Evolutionary conservation across 2,797 vertebrate species (phyloP).

Genomic region (Lepus townsendii): DNA sequence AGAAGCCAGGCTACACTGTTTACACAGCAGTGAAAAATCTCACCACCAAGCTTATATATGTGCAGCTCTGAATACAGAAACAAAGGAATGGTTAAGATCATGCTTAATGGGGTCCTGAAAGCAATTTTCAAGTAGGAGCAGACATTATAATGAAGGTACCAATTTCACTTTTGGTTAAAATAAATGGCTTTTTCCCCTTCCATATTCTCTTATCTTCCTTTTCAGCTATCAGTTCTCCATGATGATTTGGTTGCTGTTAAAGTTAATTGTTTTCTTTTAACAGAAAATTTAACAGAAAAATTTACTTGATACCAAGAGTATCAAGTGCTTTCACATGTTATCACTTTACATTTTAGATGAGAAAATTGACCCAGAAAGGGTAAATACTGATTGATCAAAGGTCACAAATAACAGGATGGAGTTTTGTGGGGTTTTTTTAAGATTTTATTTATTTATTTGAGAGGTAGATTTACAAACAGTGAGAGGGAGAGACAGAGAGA

Average conservation of each 20-base stretch:
- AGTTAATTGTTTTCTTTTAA: slow-evolving; percentile 2
- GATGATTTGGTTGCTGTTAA: background rate
- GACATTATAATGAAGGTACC: background rate
- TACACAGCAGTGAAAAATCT: slow-evolving; percentile 61
- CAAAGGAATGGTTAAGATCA: slow-evolving; percentile 48
- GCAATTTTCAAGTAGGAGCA: slow-evolving; percentile 28
- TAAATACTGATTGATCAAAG: background rate
- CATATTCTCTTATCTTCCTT: background rate
- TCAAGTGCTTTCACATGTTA: slow-evolving; percentile 28
- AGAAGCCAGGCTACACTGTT: slow-evolving; percentile 71
- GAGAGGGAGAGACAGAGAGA: too few species aligned
- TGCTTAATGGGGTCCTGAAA: background rate
- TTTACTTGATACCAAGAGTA: background rate
- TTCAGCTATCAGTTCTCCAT: background rate
- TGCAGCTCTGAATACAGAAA: slow-evolving; percentile 50
- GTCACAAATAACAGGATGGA: background rate
- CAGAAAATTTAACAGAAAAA: slow-evolving; percentile 24
- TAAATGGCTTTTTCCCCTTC: background rate
- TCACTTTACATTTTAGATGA: slow-evolving; percentile 24
- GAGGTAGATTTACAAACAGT: too few species aligned
- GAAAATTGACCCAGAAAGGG: slow-evolving; percentile 18
- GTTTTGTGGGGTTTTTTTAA: background rate
- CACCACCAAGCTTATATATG: background rate
- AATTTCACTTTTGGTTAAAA: background rate
- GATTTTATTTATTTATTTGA: too few species aligned